These are phyloP conservation scores for Protobothrops flavoviridis DNA, from an alignment of 2,113 vertebrate species.

Conservation along the genomic window DNA sequence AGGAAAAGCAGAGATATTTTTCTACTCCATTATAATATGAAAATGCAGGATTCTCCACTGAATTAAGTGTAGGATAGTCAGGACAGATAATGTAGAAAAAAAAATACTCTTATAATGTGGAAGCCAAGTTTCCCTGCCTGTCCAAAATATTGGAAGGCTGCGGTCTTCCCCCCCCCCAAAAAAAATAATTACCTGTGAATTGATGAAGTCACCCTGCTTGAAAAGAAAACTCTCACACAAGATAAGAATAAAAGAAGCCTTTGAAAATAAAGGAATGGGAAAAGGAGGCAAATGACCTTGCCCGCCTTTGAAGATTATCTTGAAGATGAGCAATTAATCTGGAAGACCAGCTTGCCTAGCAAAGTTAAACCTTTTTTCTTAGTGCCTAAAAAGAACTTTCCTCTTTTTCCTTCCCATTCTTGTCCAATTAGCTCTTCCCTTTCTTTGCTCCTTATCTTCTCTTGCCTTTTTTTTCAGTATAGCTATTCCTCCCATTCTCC, in stretches of 20 bases:
- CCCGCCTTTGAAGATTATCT: neutral
- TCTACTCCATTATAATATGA: neutral
- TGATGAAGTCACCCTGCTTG: neutral
- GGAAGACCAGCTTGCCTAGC: neutral
- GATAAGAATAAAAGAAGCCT: neutral
- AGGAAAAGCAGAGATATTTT: neutral
- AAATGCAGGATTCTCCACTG: neutral
- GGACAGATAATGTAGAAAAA: neutral
- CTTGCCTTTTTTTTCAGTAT: neutral
- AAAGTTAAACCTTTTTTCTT: neutral
- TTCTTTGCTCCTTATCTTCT: neutral
- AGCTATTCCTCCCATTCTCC: neutral
- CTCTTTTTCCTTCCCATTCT: neutral
- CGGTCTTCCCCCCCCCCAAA: fast-evolving
- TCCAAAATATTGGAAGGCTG: neutral
- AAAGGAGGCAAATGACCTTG: neutral
- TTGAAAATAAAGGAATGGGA: neutral
- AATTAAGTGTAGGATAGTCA: neutral
- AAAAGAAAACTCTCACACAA: neutral
- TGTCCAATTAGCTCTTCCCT: neutral
- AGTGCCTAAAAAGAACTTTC: neutral
- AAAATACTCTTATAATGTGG: neutral
- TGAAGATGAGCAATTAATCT: neutral
- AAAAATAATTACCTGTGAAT: neutral
- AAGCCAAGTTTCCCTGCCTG: neutral